Evolutionary conservation across 2,113 vertebrate genomes (phyloP), one percentile per base, ranked within the genome.

Genomic region (Crotophaga sulcirostris): DNA sequence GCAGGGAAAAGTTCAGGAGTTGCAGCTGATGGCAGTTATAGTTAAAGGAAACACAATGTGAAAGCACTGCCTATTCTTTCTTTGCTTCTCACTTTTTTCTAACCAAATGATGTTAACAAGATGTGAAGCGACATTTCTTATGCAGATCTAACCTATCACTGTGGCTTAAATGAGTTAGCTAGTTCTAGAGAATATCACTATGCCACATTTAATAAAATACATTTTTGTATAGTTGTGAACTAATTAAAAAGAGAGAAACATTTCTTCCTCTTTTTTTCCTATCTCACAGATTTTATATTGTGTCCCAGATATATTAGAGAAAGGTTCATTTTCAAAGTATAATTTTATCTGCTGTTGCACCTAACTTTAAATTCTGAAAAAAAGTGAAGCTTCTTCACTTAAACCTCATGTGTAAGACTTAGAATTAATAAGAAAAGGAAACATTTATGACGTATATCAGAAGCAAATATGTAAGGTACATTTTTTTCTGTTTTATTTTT

Each of bases 171-270:
- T 26, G 9, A 47, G 49, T 40, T 34, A 56, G 6, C 0, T 2
- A 26, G 24, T 87, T 66, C 23, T 52, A 15, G 15, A 93, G 14
- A 38, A 19, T 6, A 85, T 4, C 2, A 13, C 7, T 74, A 9
- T 62, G 19, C 3, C 0, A 0, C n/a, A 4, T n/a, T 81, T 26
- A 21, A 64, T 84, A 34, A 29, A 92, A 74, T 26, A 24, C 0
- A 17, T 28, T 73, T 29, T 68, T 33, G 8, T 52, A 38, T 24
- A 23, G 8, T 26, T 36, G 20, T 25, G 2, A 73, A 42, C 8
- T 54, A 54, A 75, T 47, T 66, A 38, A 66, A 79, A 82, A 4
- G 6, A 69, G 2, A 47, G 13, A n/a, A 63, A 63, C 3, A 28
- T 25, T 63, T 28, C 3, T 77, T 51, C 10, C 0, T 47, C 9